A percentile compares a stretch with the other conserved stretches of the same genome.
Conservation (phyloP, 1,140 invertebrate species). For the Trichogramma pretiosum region DNA sequence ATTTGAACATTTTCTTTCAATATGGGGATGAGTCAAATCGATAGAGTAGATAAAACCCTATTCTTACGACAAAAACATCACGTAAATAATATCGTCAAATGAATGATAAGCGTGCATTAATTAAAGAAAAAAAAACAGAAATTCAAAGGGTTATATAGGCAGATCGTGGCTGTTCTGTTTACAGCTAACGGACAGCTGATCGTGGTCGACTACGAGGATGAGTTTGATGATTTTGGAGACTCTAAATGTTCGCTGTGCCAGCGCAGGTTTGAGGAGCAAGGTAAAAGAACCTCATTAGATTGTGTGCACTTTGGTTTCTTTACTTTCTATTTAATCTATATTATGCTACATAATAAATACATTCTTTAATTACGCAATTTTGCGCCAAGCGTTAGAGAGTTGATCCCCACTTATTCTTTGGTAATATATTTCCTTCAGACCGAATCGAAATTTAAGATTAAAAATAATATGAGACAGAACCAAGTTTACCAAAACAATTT, state of each 20-base stretch:
- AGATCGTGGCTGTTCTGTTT: slow-evolving; percentile 48
- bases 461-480: slow-evolving; percentile 44
- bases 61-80: too few species aligned
- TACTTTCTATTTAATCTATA: not conserved
- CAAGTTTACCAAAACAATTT: slow-evolving; percentile 40
- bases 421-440: too few species aligned
- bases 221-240: slow-evolving; percentile 49
- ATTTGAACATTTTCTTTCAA: too few species aligned
- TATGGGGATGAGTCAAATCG: too few species aligned
- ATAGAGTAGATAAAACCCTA: too few species aligned
- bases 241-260: slow-evolving; percentile 62
- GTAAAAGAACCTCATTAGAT: slow-evolving; percentile 48
- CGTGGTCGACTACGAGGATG: slow-evolving; percentile 51
- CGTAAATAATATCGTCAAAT: too few species aligned
- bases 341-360: slow-evolving; percentile 15
- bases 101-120: too few species aligned
- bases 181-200: slow-evolving; percentile 57
- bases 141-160: slow-evolving; percentile 21
- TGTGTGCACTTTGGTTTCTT: not conserved
- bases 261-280: slow-evolving; percentile 67
- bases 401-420: too few species aligned
- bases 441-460: too few species aligned
- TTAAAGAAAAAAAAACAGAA: slow-evolving; percentile 18
- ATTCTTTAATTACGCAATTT: too few species aligned
- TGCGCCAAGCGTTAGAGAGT: too few species aligned